Conservation (phyloP, 1,140 invertebrate genomes). For the Coenobita brevimanus region DNA sequence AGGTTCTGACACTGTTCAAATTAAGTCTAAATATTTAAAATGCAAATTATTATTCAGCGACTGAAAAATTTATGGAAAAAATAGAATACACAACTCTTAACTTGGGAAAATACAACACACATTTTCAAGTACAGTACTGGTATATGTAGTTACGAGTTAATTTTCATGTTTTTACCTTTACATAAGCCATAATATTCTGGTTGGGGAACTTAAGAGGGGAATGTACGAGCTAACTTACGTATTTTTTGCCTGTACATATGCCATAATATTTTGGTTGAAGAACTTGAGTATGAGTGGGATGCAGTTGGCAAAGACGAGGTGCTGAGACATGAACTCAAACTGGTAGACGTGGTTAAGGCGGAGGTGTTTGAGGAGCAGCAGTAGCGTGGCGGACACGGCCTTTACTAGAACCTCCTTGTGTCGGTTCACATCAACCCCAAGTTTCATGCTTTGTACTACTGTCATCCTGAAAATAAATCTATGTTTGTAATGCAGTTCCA, state of each 20-base stretch:
- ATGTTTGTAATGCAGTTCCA: not conserved
- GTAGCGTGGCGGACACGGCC: constrained; percentile 94
- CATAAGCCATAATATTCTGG: too few relatives aligned
- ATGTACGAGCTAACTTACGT: constrained; percentile 82
- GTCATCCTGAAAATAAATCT: constrained; percentile 81
- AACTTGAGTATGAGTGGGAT: constrained; percentile 99
- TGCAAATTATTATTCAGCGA: too few relatives aligned
- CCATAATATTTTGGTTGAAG: constrained; percentile 98
- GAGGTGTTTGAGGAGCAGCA: constrained; percentile 97
- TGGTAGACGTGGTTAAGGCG: constrained; percentile 99
- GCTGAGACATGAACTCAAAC: constrained; percentile 99
- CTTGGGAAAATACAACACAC: too few relatives aligned
- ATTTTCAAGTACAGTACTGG: too few relatives aligned
- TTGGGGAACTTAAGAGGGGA: too few relatives aligned
- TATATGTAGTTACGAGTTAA: too few relatives aligned
- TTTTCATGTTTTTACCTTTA: too few relatives aligned
- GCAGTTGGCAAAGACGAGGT: constrained; percentile 99
- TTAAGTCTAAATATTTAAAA: too few relatives aligned
- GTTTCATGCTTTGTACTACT: constrained; percentile 96
- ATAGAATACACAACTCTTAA: too few relatives aligned
- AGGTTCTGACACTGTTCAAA: too few relatives aligned
- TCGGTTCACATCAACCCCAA: constrained; percentile 97
- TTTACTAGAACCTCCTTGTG: constrained; percentile 99
- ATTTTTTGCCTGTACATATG: constrained; percentile 96
- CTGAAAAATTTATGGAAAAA: too few relatives aligned